Evolutionary conservation across 2,797 vertebrate genomes (phyloP), one percentile per base, ranked within the genome.

Genomic region (Takifugu ocellatus): DNA sequence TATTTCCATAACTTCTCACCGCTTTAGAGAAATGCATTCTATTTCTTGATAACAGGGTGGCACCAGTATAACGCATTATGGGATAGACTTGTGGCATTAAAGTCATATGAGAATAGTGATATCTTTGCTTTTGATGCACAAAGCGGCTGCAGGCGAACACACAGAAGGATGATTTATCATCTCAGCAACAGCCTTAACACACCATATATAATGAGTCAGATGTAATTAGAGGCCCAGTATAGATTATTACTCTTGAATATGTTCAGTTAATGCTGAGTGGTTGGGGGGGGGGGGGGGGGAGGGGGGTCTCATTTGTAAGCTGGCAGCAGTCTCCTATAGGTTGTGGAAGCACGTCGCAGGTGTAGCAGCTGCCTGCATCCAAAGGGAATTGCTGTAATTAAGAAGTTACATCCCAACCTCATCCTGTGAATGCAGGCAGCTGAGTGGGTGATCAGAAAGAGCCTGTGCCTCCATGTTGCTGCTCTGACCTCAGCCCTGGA

Each of bases 1-100:
- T 81, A 88, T 88, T 88, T 85, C 83, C 86, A 88, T 87, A 86
- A 84, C 70, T 83, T 65, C 52, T 79, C 61, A 48, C 71, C 72
- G 71, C 81, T 81, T 79, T 76, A 68, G 68, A 84, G 74, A 74
- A 84, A 82, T 87, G 83, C 77, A 76, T 78, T 77, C 71, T 68
- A 62, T 75, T 78, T 62, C 63, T 77, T 81, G 76, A 85, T 79
- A 84, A 82, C 80, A 85, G 59, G 2, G 66, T 65, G 76, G 75
- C 71, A 68, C 67, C 72, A 84, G 82, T 84, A 85, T 77, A 67
- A 68, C 70, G 82, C 66, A 82, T 84, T 79, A 84, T 74, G 61
- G 61, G 61, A 78, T 43, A 68, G 72, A 87, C 78, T 78, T 78
- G 74, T 81, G 70, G 61, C 75, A 72, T 63, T 44, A 64, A 69